phyloP scores from a whole-genome alignment of 35 echinoderm and acorn worm species.

The Lytechinus variegatus region DNA sequence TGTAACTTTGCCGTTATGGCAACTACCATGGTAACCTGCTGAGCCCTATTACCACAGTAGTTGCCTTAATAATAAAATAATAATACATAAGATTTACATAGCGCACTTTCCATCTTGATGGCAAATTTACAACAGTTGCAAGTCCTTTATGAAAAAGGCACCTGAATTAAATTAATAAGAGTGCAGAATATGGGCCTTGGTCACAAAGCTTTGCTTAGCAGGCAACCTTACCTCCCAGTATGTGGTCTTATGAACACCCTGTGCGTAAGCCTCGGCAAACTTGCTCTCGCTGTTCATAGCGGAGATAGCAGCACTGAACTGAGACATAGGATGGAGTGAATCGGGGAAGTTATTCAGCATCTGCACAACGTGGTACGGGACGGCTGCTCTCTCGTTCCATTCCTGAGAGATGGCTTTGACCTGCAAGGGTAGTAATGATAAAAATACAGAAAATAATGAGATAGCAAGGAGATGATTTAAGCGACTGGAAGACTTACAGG shows the following conservation, averaged over 20 bases:
- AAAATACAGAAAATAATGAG: neutral
- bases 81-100: too few species aligned
- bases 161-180: too few species aligned
- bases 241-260: constrained; percentile 75
- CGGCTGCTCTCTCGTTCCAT: constrained; percentile 80
- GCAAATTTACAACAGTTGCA: too few species aligned
- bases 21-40: too few species aligned
- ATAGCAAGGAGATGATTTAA: too few species aligned
- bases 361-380: constrained; percentile 87
- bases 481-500: too few species aligned
- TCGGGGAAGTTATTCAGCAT: constrained; percentile 98
- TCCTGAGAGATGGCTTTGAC: constrained; percentile 81
- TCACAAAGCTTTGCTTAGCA: neutral
- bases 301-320: constrained; percentile 96
- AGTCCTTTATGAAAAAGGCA: too few species aligned
- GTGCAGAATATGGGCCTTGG: too few species aligned
- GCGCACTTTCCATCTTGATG: too few species aligned
- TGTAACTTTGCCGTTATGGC: too few species aligned
- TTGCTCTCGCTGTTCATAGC: constrained; percentile 96
- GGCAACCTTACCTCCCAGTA: constrained; percentile 88
- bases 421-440: constrained; percentile 42
- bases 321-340: constrained; percentile 98
- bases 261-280: constrained; percentile 88
- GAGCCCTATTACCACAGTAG: too few species aligned
- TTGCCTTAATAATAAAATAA: too few species aligned